Percentiles rank a stretch among this genome's conserved stretches.
Conservation (phyloP, 2,113 vertebrate species). For the Epinephelus moara region DNA sequence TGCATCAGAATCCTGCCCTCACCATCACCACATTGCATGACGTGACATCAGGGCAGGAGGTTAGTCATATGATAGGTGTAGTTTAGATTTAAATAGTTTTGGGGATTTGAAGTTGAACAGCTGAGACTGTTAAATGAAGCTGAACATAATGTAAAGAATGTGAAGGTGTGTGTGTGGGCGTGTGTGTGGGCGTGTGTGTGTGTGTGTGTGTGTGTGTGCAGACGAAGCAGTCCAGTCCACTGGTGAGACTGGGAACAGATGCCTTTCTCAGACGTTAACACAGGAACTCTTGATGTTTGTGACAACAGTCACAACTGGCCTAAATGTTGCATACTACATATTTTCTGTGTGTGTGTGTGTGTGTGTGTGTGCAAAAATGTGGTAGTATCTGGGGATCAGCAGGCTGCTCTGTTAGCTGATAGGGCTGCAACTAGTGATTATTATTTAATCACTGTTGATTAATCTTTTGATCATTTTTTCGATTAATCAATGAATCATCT, state of each 20-base stretch:
- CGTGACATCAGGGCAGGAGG: conserved; percentile 20
- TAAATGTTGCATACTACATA: conserved; percentile 17
- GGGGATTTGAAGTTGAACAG: neutral
- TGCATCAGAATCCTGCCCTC: conserved; percentile 12
- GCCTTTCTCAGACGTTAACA: conserved; percentile 57
- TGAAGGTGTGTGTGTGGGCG: conserved; percentile 18
- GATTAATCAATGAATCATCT: too few species aligned
- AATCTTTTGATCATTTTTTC: neutral
- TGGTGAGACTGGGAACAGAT: conserved; percentile 40
- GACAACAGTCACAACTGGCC: conserved; percentile 29
- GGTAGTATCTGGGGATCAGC: neutral
- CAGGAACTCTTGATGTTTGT: conserved; percentile 31
- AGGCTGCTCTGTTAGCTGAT: neutral
- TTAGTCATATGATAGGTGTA: conserved; percentile 15
- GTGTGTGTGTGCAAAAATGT: neutral
- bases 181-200: neutral
- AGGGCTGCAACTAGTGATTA: neutral
- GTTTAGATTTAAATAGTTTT: conserved; percentile 17
- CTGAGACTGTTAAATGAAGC: neutral
- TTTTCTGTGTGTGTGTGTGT: neutral
- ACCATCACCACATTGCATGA: conserved; percentile 36
- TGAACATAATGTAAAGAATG: conserved; percentile 14
- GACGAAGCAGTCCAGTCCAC: neutral
- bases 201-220: neutral
- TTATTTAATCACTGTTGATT: neutral